Evolutionary conservation across 1,140 invertebrate species (phyloP), one percentile per base, ranked within the genome.

Genomic region (Aradophagus sp.): DNA sequence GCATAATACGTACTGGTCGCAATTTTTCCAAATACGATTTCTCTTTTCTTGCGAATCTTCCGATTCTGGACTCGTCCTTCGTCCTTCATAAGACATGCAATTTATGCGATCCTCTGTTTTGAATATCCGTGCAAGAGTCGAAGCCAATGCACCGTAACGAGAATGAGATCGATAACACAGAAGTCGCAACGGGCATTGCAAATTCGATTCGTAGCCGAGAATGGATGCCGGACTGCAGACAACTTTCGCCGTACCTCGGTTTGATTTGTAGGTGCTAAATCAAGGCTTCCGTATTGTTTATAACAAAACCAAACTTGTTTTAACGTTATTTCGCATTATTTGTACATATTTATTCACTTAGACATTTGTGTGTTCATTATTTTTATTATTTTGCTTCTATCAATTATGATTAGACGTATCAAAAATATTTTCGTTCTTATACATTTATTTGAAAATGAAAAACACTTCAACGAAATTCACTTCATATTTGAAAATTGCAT

Each of bases 51-150:
- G 32, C 29, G 47, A 55, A 45, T 59, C 56, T 68, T 59, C 47
- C 32, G 56, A 68, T 73, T 63, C 70, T 26, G 23, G 39, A 14
- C 56, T 73, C 63, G 56, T 47, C 52, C 72, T 69, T 65, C 67
- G 55, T 69, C 61, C 68, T 79, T 65, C 75, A 76, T 79, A 79
- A 80, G 77, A 68, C 73, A 76, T 66, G 75, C 73, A 78, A 80
- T 80, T 80, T 79, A 80, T 80, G 77, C 74, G 73, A 76, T 74
- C 67, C 67, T 66, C 63, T 48, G 41, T 69, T 68, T 69, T 63
- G 41, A 63, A 71, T 74, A 77, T 73, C 75, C 63, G 73, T 69
- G 66, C 69, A 31, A 62, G 42, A 75, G 50, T 74, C 71, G 35
- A 34, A 68, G 55, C 47, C 52, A 68, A 68, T 72, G 65, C 59